Conservation (phyloP, 2,797 vertebrate species). For the Chrosomus eos region DNA sequence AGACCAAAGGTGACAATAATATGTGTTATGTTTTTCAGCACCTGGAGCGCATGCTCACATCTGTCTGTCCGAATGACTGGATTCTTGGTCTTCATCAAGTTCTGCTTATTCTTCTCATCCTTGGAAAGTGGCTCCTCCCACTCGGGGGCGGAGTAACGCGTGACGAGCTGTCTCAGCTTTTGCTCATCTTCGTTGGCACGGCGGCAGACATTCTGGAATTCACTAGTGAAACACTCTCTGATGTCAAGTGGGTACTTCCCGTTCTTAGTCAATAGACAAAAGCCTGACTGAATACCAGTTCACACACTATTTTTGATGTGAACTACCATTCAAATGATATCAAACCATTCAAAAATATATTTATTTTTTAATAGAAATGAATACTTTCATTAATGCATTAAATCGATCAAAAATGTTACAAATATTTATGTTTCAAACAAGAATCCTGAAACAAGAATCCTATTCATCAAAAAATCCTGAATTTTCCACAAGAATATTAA, state of each 20-base stretch:
- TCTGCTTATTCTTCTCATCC: slow-evolving; percentile 87
- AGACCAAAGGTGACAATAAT: background rate
- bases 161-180: slow-evolving; percentile 90
- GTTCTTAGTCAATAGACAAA: background rate
- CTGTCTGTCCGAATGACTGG: slow-evolving; percentile 85
- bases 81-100: slow-evolving; percentile 91
- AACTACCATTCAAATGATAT: background rate
- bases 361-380: background rate
- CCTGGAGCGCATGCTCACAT: slow-evolving; percentile 45
- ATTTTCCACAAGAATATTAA: background rate
- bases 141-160: slow-evolving; percentile 86
- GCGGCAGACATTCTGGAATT: slow-evolving; percentile 96
- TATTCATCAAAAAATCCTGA: background rate
- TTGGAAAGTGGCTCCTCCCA: slow-evolving; percentile 94
- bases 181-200: slow-evolving; percentile 92
- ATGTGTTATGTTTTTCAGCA: slow-evolving; percentile 39
- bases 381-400: background rate
- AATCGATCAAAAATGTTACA: background rate
- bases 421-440: background rate
- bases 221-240: slow-evolving; percentile 88
- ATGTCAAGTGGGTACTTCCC: slow-evolving; percentile 83
- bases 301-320: background rate
- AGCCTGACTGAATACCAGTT: background rate
- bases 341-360: no score
- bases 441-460: background rate